Percentiles rank a stretch among this genome's conserved stretches.
These are phyloP conservation scores for Polydesmus complanatus DNA, from an alignment of 2,888 invertebrate species.

Conservation along the genomic window DNA sequence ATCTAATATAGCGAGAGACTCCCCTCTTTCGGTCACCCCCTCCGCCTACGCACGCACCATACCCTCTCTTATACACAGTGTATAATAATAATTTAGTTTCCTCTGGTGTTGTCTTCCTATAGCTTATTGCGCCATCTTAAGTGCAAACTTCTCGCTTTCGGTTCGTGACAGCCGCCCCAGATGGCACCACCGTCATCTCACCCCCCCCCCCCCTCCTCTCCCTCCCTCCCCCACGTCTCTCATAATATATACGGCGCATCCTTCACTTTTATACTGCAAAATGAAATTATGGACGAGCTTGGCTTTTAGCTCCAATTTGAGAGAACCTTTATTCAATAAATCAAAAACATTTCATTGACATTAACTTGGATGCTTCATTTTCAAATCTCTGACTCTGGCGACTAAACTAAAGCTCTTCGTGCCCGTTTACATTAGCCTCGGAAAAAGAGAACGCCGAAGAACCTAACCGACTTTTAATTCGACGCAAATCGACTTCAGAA, in stretches of 20 bases:
- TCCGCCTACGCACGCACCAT: neutral
- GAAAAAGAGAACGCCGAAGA: too few species aligned
- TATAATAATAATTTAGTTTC: neutral
- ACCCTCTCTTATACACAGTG: too few species aligned
- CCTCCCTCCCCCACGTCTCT: neutral
- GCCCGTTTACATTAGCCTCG: too few species aligned
- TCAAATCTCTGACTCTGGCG: neutral
- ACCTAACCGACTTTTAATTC: too few species aligned
- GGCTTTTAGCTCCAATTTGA: conserved; percentile 19
- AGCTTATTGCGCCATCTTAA: neutral
- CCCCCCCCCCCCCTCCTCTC: neutral
- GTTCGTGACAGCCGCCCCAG: neutral
- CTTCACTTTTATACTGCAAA: conserved; percentile 7
- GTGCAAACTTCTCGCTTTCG: neutral
- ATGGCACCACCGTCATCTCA: neutral
- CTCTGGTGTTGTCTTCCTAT: neutral
- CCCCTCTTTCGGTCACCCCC: neutral
- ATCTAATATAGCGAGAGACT: neutral
- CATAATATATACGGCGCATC: neutral
- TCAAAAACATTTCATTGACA: conserved; percentile 16
- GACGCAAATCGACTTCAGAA: too few species aligned
- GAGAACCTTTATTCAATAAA: conserved; percentile 18
- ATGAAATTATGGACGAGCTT: conserved; percentile 17
- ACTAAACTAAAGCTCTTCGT: neutral
- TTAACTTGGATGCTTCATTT: conserved; percentile 8